Evolutionary conservation across 2,888 invertebrate genomes (phyloP).

Genomic region (Standfussiana lucernea): DNA sequence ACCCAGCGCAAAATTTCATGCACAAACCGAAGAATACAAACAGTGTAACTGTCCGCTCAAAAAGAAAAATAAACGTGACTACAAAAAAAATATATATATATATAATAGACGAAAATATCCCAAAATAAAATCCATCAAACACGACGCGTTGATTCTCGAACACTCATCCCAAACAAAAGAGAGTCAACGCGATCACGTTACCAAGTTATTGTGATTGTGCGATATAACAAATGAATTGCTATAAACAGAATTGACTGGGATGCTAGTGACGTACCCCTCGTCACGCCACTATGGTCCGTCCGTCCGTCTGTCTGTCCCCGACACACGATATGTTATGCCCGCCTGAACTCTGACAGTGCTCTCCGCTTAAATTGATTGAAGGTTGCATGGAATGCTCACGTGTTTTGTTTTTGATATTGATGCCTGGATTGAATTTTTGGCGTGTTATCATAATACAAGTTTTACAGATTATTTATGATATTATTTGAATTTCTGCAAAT

Average conservation of each 20-base stretch:
- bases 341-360: conserved; percentile 77
- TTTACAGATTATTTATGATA: background rate
- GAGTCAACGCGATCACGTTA: conserved; percentile 56
- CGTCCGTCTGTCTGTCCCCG: conserved; percentile 73
- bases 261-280: conserved; percentile 77
- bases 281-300: conserved; percentile 70
- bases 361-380: conserved; percentile 75
- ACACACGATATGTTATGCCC: conserved; percentile 79
- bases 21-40: background rate
- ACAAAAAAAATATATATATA: background rate
- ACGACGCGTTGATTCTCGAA: conserved; percentile 20
- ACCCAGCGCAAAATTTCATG: background rate
- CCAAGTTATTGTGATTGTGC: conserved; percentile 59
- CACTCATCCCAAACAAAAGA: conserved; percentile 51
- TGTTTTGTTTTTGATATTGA: conserved; percentile 54
- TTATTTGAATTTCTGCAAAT: background rate
- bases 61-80: background rate
- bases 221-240: conserved; percentile 67
- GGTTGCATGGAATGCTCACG: conserved; percentile 64
- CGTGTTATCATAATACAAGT: background rate
- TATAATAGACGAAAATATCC: background rate
- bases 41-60: rapidly evolving
- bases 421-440: conserved; percentile 10
- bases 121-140: conserved; percentile 34
- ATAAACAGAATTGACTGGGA: conserved; percentile 70